These are phyloP conservation scores for Xanthia togata DNA, from an alignment of 2,888 invertebrate species.

Conservation along the genomic window DNA sequence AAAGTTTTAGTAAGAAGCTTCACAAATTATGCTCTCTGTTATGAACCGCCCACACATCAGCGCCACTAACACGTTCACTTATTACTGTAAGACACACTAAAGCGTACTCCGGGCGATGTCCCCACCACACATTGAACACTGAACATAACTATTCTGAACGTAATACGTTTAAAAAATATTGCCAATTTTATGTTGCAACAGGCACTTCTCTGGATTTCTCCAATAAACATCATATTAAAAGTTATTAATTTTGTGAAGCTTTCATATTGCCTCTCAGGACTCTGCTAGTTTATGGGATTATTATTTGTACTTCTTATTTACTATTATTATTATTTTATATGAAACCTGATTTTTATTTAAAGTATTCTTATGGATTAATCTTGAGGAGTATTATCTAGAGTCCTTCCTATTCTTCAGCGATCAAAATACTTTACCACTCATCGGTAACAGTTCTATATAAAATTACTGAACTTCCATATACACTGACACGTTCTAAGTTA, in stretches of 20 bases:
- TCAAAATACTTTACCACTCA: constrained; percentile 83
- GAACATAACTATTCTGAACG: constrained; percentile 84
- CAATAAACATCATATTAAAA: constrained; percentile 89
- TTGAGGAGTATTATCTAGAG: constrained; percentile 81
- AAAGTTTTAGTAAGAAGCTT: constrained; percentile 90
- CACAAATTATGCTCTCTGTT: constrained; percentile 82
- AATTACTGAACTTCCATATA: constrained; percentile 86
- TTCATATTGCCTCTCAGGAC: constrained; percentile 86
- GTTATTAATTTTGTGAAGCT: constrained; percentile 86
- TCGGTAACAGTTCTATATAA: constrained; percentile 86
- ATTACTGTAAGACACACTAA: constrained; percentile 55
- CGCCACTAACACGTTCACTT: constrained; percentile 58
- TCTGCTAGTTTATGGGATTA: constrained; percentile 79
- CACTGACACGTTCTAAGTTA: constrained; percentile 89
- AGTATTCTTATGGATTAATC: constrained; percentile 81
- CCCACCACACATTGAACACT: constrained; percentile 81
- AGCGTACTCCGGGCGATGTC: constrained; percentile 63
- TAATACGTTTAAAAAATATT: constrained; percentile 89
- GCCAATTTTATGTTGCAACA: constrained; percentile 90
- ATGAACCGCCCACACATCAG: constrained; percentile 57
- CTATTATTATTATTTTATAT: constrained; percentile 81
- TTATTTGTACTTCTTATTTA: constrained; percentile 85
- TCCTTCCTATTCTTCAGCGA: constrained; percentile 78
- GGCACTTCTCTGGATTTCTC: constrained; percentile 90
- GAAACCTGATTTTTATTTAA: constrained; percentile 77